Evolutionary conservation across 2,797 vertebrate genomes (phyloP), one percentile per base, ranked within the genome.

Genomic region (Cyclura pinguis): DNA sequence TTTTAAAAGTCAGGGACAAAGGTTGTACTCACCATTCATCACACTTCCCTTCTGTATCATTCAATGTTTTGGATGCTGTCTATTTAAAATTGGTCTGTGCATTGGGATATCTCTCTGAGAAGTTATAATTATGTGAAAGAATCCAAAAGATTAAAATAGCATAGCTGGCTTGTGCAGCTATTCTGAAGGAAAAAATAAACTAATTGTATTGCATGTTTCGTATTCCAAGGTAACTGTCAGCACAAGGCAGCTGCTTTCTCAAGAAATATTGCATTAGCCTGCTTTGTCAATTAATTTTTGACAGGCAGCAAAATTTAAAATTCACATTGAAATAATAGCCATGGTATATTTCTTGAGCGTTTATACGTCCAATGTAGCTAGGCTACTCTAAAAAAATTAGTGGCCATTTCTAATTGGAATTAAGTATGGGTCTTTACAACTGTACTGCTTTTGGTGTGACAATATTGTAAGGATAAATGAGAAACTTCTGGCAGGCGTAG

Each of bases 271-370:
- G 57, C 80, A 90, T 92, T 90, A 88, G 85, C 89, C 84, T 91
- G 80, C 88, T 95, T 95, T 93, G 82, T 93, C 94, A 85, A 95
- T 96, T 96, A 94, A 89, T 91, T 92, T 95, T 94, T 91, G 7
- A 94, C 77, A 91, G 83, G 82, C 83, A 97, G 91, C 86, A 95
- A 95, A 95, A 95, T 97, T 92, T 96, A 96, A 95, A 92, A 93
- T 91, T 93, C 94, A 94, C 76, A 74, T 94, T 93, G 91, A 97
- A 97, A 92, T 91, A 92, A 93, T 95, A 80, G 89, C 86, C 96
- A 91, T 92, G 96, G 96, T 96, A 95, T 95, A 94, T 92, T 95
- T 93, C 95, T 92, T 77, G 87, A 93, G 89, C 0, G 0, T 92
- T 96, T 91, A 92, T 93, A 85, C 73, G 80, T 77, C 86, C 77